Evolutionary conservation across 2,888 invertebrate species (phyloP), one percentile per base, ranked within the genome.

Genomic region (Drosophila longiperda): DNA sequence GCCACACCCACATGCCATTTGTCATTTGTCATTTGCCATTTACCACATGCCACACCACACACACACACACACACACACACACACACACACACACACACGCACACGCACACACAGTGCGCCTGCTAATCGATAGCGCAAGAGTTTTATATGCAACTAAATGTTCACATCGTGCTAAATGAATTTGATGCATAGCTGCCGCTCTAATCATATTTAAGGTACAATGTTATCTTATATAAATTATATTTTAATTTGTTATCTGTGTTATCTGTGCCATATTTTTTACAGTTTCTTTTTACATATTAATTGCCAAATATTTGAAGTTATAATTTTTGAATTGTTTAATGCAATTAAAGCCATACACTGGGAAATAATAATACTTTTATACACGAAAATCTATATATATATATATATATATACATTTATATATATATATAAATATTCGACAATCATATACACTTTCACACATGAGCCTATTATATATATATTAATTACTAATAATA

Each of bases 161-260:
- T 65, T 65, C n/a, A 62, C 34, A 59, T 70, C 36, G 74, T 78
- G 64, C 58, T 65, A 79, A 61, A 60, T 66, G 61, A 78, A 61
- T 65, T 54, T 53, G 42, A 58, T 69, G 69, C 68, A 55, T 74
- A 57, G 68, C 75, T 64, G 75, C 61, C 52, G 40, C 65, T 57
- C 55, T 63, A 76, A 45, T 76, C 66, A 80, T 64, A 34, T 32
- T 54, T 50, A 60, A 69, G 73, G 73, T 82, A 78, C 73, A 78
- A 64, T 66, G 63, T 71, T 71, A 54, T 75, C 49, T 79, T 64
- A 59, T 34, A 42, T 45, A 52, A 49, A 48, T 65, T 49, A 50
- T 69, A 49, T 49, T 49, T 55, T 55, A 26, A 54, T 38, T 33
- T 70, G 57, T 67, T 55, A 67, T 69, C 65, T 64, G 55, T 75